Base-by-base conservation (phyloP, 2,797 vertebrate species). In the Choloepus didactylus region DNA sequence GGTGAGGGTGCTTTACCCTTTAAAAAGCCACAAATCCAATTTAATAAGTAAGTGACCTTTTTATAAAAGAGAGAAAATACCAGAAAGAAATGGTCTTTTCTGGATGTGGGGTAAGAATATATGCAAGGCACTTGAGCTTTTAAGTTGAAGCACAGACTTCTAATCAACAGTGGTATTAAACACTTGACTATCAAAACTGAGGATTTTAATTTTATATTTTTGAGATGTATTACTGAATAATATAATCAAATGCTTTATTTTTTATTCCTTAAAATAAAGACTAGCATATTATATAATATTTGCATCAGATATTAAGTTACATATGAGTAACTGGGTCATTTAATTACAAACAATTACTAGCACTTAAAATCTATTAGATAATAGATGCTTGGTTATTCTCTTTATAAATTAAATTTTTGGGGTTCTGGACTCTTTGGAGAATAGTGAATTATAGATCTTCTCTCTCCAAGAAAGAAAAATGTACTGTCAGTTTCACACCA, bases 1-100 rank as follows among this genome's bases (percentile, higher is more conserved):
- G 99, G 99, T 0, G 99, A 99, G 0, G 99, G 99, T 0, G 99
- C 97, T 96, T 98, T 99, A 1, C 99, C 99, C 99, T 99, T n/a
- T 35, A 4, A 54, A 29, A 92, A 81, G 82, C 73, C 80, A 60
- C 0, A 27, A 46, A 54, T 84, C 18, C 12, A 87, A 51, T 12
- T 38, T 46, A 54, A 41, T 54, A 83, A 77, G n/a, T 25, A 31
- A 31, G 5, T n/a, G 80, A 70, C 49, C 10, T 29, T 88, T 67
- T 66, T 10, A 75, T 76, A 77, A 54, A 89, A 89, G 18, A 51
- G 46, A 27, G 38, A 8, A 95, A 92, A 64, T 66, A 27, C 29
- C 49, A 77, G 25, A 67, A 81, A 67, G 8, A 69, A 54, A 56
- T 35, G 18, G 25, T 82, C 66, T 46, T 59, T 49, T 59, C n/a